Evolutionary conservation across 1,140 invertebrate species (phyloP), one percentile per base, ranked within the genome.

Genomic region (Drosophila tristis): DNA sequence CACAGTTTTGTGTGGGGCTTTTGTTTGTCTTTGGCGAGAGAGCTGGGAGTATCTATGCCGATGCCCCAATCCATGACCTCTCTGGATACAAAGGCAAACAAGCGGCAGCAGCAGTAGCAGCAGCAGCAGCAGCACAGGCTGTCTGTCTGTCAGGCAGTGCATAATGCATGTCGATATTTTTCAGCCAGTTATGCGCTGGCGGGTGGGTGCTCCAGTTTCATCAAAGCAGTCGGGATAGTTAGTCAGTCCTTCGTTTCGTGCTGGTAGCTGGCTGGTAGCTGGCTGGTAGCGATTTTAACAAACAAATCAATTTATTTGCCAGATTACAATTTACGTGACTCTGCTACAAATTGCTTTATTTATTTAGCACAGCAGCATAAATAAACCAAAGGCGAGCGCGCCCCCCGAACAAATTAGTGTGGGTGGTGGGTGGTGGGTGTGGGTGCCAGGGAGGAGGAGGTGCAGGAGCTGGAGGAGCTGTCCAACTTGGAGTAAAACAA

Each of bases 251-350:
- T 75, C 57, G 72, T 67, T 39, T 39, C 11, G 35, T 39, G 35
- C 35, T 39, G 8, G 44, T 45, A 15, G 55, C 61, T 16, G 42
- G n/a, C n/a, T n/a, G n/a, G n/a, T n/a, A n/a, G n/a, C n/a, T 74
- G 42, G 60, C 54, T 66, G 65, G 60, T 50, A 65, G 65, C 60
- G 56, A 74, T 57, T 80, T 80, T 74, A 78, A 78, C 82, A 86
- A 71, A 75, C 65, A 86, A 86, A 81, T 87, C 74, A 87, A 87
- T 81, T 74, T 78, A 78, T 87, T 87, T 87, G 55, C 82, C 61
- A 86, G 82, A 86, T 87, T 87, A 80, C 78, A 81, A 66, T 75
- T 67, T 81, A 86, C 81, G 81, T 86, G 81, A 86, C 78, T 87
- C 62, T 74, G 80, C 71, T 86, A 55, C 82, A 78, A 87, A 85